Percentiles rank a stretch among this genome's conserved stretches.
These are phyloP conservation scores for Phyllotis vaccarum DNA, from an alignment of 2,797 vertebrate species.

Conservation along the genomic window DNA sequence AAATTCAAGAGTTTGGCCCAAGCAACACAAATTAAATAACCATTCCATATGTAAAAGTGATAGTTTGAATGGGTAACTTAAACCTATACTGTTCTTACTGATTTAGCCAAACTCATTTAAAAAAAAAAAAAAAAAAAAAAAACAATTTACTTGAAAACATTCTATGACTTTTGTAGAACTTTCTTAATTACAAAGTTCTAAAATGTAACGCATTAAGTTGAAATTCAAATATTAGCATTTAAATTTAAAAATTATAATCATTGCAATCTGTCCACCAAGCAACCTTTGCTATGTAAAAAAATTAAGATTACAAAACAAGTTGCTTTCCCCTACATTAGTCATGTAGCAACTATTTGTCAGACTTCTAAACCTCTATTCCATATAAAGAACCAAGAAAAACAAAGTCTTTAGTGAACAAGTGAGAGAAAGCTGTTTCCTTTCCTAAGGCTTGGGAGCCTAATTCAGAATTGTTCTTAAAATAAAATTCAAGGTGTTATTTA, in stretches of 20 bases:
- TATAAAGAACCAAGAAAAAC: neutral
- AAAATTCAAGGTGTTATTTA: neutral
- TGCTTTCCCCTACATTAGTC: neutral
- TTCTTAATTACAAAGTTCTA: neutral
- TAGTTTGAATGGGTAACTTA: neutral
- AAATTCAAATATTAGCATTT: neutral
- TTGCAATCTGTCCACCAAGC: neutral
- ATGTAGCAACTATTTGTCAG: neutral
- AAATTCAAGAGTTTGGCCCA: neutral
- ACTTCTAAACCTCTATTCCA: neutral
- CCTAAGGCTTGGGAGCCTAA: neutral
- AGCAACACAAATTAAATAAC: slow-evolving; percentile 2
- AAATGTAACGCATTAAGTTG: neutral
- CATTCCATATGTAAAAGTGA: neutral
- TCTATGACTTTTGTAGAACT: neutral
- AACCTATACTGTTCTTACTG: slow-evolving; percentile 13
- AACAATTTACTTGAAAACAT: neutral
- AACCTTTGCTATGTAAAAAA: neutral
- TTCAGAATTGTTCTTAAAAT: neutral
- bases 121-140: too few relatives aligned
- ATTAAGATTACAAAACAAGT: neutral
- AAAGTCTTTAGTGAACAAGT: neutral
- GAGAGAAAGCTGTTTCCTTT: neutral
- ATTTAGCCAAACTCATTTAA: neutral
- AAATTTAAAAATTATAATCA: neutral